phyloP scores from a whole-genome alignment of 2,888 invertebrate species.

The Ormia ochracea region DNA sequence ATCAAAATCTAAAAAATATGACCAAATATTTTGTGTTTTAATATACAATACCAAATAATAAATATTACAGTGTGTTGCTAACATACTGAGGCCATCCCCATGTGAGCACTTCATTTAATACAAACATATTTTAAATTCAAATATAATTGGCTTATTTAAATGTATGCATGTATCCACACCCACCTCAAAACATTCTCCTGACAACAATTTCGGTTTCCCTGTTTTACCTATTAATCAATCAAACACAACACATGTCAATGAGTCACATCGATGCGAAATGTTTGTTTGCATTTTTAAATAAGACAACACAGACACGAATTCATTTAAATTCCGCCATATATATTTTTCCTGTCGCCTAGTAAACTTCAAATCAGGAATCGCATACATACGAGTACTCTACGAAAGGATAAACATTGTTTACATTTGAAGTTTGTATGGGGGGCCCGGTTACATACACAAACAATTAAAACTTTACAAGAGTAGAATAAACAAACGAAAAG shows the following conservation, averaged over 20 bases:
- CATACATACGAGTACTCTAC: not conserved
- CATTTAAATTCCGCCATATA: constrained; percentile 50
- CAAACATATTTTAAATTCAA: not conserved
- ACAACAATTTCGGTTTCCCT: constrained; percentile 1
- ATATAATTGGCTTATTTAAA: constrained; percentile 28
- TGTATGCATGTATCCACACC: not conserved
- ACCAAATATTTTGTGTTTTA: too few relatives aligned
- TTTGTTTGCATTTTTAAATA: constrained; percentile 59
- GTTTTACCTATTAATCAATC: constrained; percentile 45
- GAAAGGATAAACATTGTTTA: constrained; percentile 36
- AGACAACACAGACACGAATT: constrained; percentile 58
- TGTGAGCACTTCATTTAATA: not conserved
- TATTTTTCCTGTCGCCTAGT: not conserved
- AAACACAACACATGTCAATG: constrained; percentile 64
- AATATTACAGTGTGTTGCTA: not conserved
- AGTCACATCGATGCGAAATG: constrained; percentile 51
- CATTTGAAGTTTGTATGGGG: constrained; percentile 37
- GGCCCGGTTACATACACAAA: constrained; percentile 16
- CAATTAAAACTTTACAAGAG: constrained; percentile 19
- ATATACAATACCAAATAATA: too few relatives aligned
- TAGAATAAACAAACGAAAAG: not conserved
- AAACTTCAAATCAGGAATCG: not conserved
- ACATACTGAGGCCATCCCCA: too few relatives aligned
- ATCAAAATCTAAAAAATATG: too few relatives aligned
- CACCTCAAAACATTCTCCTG: not conserved